Conservation (phyloP, 2,888 invertebrate genomes). For the Epistrophe grossulariae region DNA sequence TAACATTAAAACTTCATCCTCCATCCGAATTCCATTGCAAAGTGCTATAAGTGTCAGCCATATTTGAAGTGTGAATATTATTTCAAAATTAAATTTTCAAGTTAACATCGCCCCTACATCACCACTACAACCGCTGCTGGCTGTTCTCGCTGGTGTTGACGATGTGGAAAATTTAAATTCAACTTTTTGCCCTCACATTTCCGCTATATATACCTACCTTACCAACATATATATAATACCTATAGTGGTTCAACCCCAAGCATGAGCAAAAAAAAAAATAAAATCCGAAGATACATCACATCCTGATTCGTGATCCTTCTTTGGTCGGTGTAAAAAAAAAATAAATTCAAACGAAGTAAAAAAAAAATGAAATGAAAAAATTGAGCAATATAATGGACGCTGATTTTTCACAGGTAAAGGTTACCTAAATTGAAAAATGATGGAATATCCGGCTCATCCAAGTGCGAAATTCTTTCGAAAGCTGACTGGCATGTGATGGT, state of each 20-base stretch:
- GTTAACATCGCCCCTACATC: conserved; percentile 45
- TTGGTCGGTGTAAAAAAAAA: neutral
- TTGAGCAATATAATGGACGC: conserved; percentile 41
- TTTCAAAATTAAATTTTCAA: conserved; percentile 68
- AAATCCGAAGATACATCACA: conserved; percentile 38
- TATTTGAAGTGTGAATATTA: conserved; percentile 68
- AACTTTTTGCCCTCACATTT: conserved; percentile 26
- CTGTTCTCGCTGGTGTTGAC: conserved; percentile 27
- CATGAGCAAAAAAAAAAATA: conserved; percentile 20
- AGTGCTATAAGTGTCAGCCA: conserved; percentile 55
- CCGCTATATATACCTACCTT: neutral
- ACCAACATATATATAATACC: neutral
- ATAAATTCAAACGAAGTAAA: neutral
- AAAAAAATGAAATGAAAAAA: conserved; percentile 32
- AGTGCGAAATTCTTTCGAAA: conserved; percentile 62
- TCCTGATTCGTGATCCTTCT: conserved; percentile 27
- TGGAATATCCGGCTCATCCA: conserved; percentile 68
- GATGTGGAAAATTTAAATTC: conserved; percentile 67
- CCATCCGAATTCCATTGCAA: conserved; percentile 12
- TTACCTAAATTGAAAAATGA: conserved; percentile 70
- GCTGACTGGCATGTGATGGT: conserved; percentile 22
- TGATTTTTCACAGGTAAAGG: conserved; percentile 57
- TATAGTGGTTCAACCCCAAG: neutral
- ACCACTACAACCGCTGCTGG: neutral
- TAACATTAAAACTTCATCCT: conserved; percentile 20